Base-by-base conservation (phyloP, 2,888 invertebrate genomes). In the Macaria notata region DNA sequence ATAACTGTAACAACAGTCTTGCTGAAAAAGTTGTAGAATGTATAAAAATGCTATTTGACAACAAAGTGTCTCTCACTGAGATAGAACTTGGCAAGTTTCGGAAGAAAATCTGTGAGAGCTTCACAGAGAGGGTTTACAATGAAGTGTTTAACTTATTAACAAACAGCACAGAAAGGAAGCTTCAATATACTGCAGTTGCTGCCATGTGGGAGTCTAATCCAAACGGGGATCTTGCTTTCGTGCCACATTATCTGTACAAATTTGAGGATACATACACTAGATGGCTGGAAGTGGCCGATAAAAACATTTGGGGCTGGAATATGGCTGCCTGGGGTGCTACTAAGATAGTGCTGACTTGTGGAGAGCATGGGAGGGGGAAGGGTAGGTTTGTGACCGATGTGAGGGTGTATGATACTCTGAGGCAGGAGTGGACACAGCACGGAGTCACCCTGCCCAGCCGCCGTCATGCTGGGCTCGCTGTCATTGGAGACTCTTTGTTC, bases 221-320 rank as follows among this genome's bases (percentile, higher is more conserved):
- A 19, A 68, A 78, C 30, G 53, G 69, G 3, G 78, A 77, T 39
- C 64, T 72, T 0, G 80, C 80, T 45, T 47, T 70, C 30, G 60
- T 69, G 5, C 73, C 83, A 2, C 84, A 86, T 60, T 72, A 63
- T 49, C 62, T 90, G 66, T 84, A 82, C 58, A 82, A 70, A 29
- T 88, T 76, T 66, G 69, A 75, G 2, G 64, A 51, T 7, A 84
- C 82, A 1, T 86, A 87, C 58, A 68, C 78, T 4, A 71, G 77
- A 42, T 90, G 84, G 84, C 54, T 89, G 39, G 83, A 88, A 65
- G 77, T 89, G 3, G 77, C 79, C 3, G 83, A 86, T n/a, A 81
- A 77, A 38, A 73, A 76, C 54, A 66, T 88, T 41, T 91, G 91
- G 91, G 91, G 91, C 3, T 90, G 88, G 88, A 85, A 73, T 69